Evolutionary conservation across 2,797 vertebrate genomes (phyloP), one percentile per base, ranked within the genome.

Genomic region (Enteromius argenteus): DNA sequence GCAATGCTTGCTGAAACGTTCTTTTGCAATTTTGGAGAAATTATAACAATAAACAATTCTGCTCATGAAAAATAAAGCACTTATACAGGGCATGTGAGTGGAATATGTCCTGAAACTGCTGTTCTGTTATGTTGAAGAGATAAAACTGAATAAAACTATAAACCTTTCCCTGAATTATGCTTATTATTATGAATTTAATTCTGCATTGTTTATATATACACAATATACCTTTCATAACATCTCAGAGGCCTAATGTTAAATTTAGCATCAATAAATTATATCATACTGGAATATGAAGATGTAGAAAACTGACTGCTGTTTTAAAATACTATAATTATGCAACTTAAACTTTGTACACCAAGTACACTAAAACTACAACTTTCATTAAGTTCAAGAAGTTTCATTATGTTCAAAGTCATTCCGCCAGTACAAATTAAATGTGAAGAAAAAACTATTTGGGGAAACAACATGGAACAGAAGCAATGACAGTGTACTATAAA

Each of bases 391-490:
- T 83, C 44, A 32, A 75, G 23, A 19, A 37, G 23, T 66, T 85
- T 21, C 27, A 78, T 84, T 30, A 81, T 76, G 74, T 68, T 88
- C 85, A 88, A 87, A 85, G 64, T 62, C 19, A 77, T 85, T 17
- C 67, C 75, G 51, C 30, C 80, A 77, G 80, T 84, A 37, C 46
- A 80, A 85, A 74, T 75, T 66, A 75, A 68, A 87, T 74, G 23
- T 79, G 15, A 84, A 75, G 60, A 79, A 74, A 74, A 30, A 46
- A 75, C 37, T 42, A 79, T 62, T 72, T 86, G 64, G 35, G 81
- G 78, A 85, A 71, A 85, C 46, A 58, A 44, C 74, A 86, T 66
- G 30, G 80, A 62, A 80, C 21, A 62, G 77, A 72, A 71, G 76
- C 79, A 77, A 39, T 71, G 62, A 66, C n/a, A 81, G 69, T 81